phyloP scores from a whole-genome alignment of 2,888 invertebrate species.

The Stenodema calcarata region DNA sequence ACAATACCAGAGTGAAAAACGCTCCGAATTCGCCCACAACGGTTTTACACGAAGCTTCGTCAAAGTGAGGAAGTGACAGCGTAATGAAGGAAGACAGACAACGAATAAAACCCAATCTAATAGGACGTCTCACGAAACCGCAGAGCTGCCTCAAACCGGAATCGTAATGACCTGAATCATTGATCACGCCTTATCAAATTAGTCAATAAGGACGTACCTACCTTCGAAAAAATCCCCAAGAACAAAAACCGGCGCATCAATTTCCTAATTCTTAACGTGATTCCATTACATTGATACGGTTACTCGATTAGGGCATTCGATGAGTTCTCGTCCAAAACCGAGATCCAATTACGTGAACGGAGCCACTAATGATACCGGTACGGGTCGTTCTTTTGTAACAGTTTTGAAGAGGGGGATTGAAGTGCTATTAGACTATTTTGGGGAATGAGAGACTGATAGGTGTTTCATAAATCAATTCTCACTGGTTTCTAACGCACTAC shows the following conservation, averaged over 20 bases:
- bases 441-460: too few relatives aligned
- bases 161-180: background rate
- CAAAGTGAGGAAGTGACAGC: too few relatives aligned
- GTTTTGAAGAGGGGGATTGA: background rate
- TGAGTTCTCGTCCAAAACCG: constrained; percentile 13
- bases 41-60: too few relatives aligned
- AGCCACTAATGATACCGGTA: constrained; percentile 38
- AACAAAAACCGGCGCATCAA: background rate
- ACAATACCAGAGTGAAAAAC: too few relatives aligned
- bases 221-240: constrained; percentile 5
- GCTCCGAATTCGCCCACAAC: too few relatives aligned
- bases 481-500: too few relatives aligned
- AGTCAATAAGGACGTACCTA: constrained; percentile 15
- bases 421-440: too few relatives aligned
- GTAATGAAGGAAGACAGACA: too few relatives aligned
- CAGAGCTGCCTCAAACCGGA: background rate
- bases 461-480: too few relatives aligned
- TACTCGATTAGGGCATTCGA: constrained; percentile 31
- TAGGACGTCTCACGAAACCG: background rate
- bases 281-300: constrained; percentile 44
- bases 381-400: background rate
- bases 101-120: background rate
- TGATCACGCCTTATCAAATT: constrained; percentile 46
- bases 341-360: constrained; percentile 46
- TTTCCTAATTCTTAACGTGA: constrained; percentile 35